A percentile compares a stretch with the other conserved stretches of the same genome.
These are phyloP conservation scores for Mus spretus DNA, from an alignment of 2,797 vertebrate genomes.

Conservation along the genomic window DNA sequence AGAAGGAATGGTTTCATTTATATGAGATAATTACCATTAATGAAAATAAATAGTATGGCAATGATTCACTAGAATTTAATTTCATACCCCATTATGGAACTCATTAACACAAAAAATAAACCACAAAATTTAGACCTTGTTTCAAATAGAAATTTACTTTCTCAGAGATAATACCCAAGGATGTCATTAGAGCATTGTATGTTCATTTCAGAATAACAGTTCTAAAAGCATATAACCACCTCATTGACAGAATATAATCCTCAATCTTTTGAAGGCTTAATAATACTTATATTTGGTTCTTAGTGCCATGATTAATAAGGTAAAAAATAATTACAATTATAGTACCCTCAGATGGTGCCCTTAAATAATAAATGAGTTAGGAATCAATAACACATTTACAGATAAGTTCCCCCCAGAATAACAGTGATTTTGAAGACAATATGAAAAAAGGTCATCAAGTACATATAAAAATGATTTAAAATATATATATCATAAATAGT, in stretches of 20 bases:
- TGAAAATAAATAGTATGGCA: conserved; percentile 63
- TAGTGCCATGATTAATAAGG: conserved; percentile 63
- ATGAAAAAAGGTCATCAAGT: conserved; percentile 34
- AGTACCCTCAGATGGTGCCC: conserved; percentile 7
- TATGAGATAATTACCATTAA: conserved; percentile 60
- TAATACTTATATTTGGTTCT: conserved; percentile 38
- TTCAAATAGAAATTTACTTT: conserved; percentile 69
- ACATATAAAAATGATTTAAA: conserved; percentile 49
- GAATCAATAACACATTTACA: conserved; percentile 65
- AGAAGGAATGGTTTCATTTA: conserved; percentile 68
- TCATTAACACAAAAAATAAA: conserved; percentile 69
- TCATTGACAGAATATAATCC: conserved; percentile 55
- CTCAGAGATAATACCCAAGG: conserved; percentile 47
- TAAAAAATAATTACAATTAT: conserved; percentile 44
- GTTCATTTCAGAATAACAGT: conserved; percentile 52
- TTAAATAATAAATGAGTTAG: conserved; percentile 5
- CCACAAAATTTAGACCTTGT: conserved; percentile 65
- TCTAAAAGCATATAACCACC: conserved; percentile 52
- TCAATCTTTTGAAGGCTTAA: conserved; percentile 42
- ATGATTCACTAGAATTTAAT: conserved; percentile 70
- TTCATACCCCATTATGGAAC: conserved; percentile 62
- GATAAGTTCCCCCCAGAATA: conserved; percentile 45
- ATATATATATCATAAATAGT: conserved; percentile 18
- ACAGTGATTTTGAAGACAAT: conserved; percentile 17
- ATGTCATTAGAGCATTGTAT: conserved; percentile 61